Conservation (phyloP, 2,888 invertebrate species). For the Drosophila tanythrix region DNA sequence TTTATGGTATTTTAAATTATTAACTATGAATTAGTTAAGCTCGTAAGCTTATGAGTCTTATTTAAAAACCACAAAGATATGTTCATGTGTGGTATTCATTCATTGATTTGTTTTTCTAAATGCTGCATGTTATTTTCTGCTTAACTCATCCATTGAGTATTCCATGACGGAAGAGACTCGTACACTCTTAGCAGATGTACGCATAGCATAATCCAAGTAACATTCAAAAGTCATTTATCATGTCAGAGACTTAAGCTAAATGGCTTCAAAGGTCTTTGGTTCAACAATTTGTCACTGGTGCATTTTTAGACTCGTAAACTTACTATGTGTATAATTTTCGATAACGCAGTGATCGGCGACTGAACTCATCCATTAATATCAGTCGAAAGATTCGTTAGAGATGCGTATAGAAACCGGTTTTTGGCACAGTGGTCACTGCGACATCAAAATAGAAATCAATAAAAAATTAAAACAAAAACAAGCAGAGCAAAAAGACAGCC, state of each 20-base stretch:
- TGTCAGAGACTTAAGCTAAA: constrained; percentile 51
- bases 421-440: constrained; percentile 44
- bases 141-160: constrained; percentile 37
- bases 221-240: constrained; percentile 76
- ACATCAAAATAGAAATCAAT: constrained; percentile 69
- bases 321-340: constrained; percentile 20
- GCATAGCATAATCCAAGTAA: constrained; percentile 69
- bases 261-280: constrained; percentile 52
- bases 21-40: constrained; percentile 13
- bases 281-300: constrained; percentile 74
- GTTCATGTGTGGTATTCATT: constrained; percentile 30
- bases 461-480: constrained; percentile 49
- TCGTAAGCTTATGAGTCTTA: constrained; percentile 10
- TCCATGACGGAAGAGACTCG: constrained; percentile 71
- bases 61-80: constrained; percentile 10
- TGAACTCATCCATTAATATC: constrained; percentile 42
- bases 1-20: constrained; percentile 12
- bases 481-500: constrained; percentile 29
- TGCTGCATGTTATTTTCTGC: constrained; percentile 11
- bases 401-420: constrained; percentile 47
- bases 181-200: constrained; percentile 71
- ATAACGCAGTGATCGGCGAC: constrained; percentile 11
- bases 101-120: constrained; percentile 31
- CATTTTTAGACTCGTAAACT: constrained; percentile 38
- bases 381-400: constrained; percentile 25